Conservation (phyloP, 1,140 invertebrate species). For the Akabosia matsudoensis region DNA sequence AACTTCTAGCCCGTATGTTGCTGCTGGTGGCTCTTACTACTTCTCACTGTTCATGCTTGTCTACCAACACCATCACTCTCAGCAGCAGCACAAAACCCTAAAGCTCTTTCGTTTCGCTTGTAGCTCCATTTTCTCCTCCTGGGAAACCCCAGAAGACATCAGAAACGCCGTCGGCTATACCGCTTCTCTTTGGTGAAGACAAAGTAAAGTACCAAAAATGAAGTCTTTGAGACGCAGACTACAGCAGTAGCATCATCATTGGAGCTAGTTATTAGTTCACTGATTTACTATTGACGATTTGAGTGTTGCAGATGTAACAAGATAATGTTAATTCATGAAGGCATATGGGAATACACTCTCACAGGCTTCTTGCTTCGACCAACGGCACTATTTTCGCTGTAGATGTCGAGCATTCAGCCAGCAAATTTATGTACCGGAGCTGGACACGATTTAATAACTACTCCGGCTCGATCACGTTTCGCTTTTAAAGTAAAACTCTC, state of each 20-base stretch:
- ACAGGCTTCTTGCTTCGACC: too few relatives aligned
- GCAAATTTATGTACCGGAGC: too few relatives aligned
- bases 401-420: too few relatives aligned
- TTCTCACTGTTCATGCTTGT: not conserved
- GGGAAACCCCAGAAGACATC: not conserved
- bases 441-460: too few relatives aligned
- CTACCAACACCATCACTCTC: not conserved
- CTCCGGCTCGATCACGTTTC: too few relatives aligned
- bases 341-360: too few relatives aligned
- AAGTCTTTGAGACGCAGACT: not conserved
- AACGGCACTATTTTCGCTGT: too few relatives aligned
- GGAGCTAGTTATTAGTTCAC: not conserved
- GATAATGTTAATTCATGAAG: too few relatives aligned
- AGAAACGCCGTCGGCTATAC: constrained; percentile 11
- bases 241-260: not conserved
- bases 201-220: constrained; percentile 10
- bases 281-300: not conserved
- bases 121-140: not conserved
- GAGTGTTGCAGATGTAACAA: too few relatives aligned
- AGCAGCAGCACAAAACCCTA: too few relatives aligned
- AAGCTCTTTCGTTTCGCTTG: not conserved
- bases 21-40: not conserved
- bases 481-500: too few relatives aligned
- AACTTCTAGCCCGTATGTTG: not conserved
- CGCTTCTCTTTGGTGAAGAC: not conserved